Conservation (phyloP, 1,140 invertebrate genomes). For the Ooceraea biroi region DNA sequence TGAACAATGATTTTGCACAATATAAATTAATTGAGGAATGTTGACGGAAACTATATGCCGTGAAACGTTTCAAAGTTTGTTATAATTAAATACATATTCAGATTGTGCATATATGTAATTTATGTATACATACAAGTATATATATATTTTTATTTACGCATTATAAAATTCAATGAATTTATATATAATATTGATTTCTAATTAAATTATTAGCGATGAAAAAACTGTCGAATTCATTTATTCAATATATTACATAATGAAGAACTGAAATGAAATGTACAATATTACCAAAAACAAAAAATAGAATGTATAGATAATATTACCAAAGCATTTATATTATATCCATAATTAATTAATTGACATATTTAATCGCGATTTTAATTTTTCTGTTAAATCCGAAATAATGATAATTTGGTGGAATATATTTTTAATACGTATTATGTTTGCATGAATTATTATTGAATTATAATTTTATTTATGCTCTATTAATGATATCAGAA, state of each 20-base stretch:
- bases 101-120: too few species aligned
- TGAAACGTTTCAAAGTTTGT: not conserved
- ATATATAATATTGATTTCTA: not conserved
- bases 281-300: conserved; percentile 1
- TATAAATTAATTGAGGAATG: not conserved
- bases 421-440: not conserved
- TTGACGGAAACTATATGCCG: not conserved
- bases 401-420: not conserved
- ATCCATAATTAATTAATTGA: conserved; percentile 16
- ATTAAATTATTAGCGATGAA: not conserved
- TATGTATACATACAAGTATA: not conserved
- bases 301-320: too few species aligned
- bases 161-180: not conserved
- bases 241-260: not conserved
- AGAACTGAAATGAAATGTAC: not conserved
- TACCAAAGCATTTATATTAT: conserved; percentile 1
- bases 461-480: conserved; percentile 2
- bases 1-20: conserved; percentile 16
- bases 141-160: not conserved
- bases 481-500: not conserved
- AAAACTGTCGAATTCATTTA: conserved; percentile 4
- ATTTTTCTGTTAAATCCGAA: conserved; percentile 3
- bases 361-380: not conserved
- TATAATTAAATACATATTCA: too few species aligned
- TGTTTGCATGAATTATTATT: not conserved